A percentile compares a stretch with the other conserved stretches of the same genome.
Conservation (phyloP, 2,113 vertebrate species). For the Callionymus lyra region DNA sequence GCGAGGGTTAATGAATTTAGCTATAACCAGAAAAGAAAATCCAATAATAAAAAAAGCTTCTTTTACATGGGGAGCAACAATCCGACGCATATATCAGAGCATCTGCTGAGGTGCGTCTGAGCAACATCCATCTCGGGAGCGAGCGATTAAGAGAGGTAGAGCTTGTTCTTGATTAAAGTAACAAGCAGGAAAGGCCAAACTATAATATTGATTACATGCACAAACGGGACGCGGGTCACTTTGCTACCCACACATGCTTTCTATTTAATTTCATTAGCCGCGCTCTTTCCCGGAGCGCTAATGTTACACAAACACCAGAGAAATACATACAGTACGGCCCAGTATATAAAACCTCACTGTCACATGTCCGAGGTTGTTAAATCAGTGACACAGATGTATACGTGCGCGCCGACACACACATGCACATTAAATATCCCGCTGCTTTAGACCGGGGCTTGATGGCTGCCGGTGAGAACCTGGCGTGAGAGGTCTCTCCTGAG, state of each 20-base stretch:
- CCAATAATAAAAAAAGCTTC: slow-evolving; percentile 22
- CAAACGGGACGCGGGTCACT: slow-evolving; percentile 58
- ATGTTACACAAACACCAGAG: slow-evolving; percentile 48
- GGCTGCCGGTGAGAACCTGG: slow-evolving; percentile 42
- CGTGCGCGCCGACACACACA: slow-evolving; percentile 7
- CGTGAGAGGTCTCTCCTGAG: slow-evolving; percentile 48
- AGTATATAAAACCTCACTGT: slow-evolving; percentile 7
- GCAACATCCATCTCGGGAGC: slow-evolving; percentile 55
- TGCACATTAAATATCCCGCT: slow-evolving; percentile 19
- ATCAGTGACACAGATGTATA: slow-evolving; percentile 5
- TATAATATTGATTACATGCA: slow-evolving; percentile 62
- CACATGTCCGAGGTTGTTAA: slow-evolving; percentile 38
- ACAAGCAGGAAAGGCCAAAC: slow-evolving; percentile 55
- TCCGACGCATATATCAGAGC: slow-evolving; percentile 56
- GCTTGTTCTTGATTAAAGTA: slow-evolving; percentile 67
- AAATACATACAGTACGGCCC: slow-evolving; percentile 10
- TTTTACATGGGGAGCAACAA: slow-evolving; percentile 37
- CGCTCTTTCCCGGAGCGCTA: slow-evolving; percentile 50
- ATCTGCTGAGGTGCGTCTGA: slow-evolving; percentile 55
- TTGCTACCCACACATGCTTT: slow-evolving; percentile 62
- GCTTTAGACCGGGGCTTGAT: slow-evolving; percentile 47
- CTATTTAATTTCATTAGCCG: slow-evolving; percentile 64
- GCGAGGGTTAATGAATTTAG: no score
- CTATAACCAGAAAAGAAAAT: not conserved
- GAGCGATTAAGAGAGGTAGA: slow-evolving; percentile 60